Conservation (phyloP, 2,888 invertebrate genomes). For the Athripsodes cinereus region DNA sequence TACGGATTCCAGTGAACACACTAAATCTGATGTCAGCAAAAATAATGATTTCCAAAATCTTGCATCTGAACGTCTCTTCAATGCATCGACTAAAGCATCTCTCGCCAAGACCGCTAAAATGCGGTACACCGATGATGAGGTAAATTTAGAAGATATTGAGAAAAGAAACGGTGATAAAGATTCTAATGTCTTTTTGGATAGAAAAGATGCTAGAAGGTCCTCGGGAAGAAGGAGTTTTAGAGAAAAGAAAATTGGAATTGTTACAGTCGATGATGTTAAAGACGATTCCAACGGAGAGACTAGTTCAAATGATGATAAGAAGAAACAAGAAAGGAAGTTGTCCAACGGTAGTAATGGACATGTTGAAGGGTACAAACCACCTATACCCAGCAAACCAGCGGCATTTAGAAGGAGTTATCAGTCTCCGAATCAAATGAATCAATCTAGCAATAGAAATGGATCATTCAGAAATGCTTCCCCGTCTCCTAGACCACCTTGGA, state of each 20-base stretch:
- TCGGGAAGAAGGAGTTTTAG: conserved; percentile 42
- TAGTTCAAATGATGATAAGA: conserved; percentile 43
- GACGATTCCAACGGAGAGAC: conserved; percentile 40
- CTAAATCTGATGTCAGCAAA: conserved; percentile 31
- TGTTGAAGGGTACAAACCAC: conserved; percentile 15
- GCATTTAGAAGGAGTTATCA: conserved; percentile 14
- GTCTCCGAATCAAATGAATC: conserved; percentile 12
- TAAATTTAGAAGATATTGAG: conserved; percentile 19
- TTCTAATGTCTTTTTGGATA: conserved; percentile 17
- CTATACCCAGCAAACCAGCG: conserved; percentile 17
- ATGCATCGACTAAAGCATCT: conserved; percentile 54
- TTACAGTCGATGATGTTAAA: conserved; percentile 48
- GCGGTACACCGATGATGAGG: conserved; percentile 50
- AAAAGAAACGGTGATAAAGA: conserved; percentile 4
- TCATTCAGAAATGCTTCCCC: conserved; percentile 31
- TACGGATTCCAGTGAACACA: conserved; percentile 55
- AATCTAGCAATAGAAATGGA: conserved; percentile 14
- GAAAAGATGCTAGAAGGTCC: conserved; percentile 32
- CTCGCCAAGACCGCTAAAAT: conserved; percentile 55
- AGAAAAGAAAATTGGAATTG: conserved; percentile 43
- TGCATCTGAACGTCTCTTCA: conserved; percentile 39
- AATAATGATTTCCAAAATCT: conserved; percentile 32
- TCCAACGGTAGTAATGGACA: conserved; percentile 33
- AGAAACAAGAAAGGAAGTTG: conserved; percentile 35
- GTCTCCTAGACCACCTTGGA: conserved; percentile 43